Base-by-base conservation (phyloP, 1,140 invertebrate species). In the Lethrus apterus region DNA sequence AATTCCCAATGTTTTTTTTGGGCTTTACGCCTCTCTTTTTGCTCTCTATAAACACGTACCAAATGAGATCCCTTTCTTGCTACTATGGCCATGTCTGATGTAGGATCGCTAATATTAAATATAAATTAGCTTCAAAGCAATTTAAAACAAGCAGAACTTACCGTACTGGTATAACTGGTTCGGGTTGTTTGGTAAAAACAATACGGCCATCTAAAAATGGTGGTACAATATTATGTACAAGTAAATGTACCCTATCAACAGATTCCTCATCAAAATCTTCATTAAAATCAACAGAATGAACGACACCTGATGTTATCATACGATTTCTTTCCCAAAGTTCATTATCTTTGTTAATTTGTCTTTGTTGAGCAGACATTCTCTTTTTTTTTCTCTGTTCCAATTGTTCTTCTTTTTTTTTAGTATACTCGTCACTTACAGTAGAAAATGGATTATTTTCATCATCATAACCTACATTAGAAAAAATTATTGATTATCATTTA, bases 1-100 rank as follows among this genome's bases (percentile, higher is more conserved):
- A 99, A 67, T 68, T 99, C 93, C 94, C 95, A 99, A 65, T 99
- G 93, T 67, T 99, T 99, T 64, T 96, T 95, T 60, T 98, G 95
- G 0, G 94, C 93, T 68, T 93, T 94, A 31, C 83, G 80, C 18
- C 93, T 72, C 66, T 99, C 97, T 62, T 98, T 97, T 64, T 98
- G 91, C 65, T 99, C 96, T 34, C 97, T 76, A 64, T 86, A 93
- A 0, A 81, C 80, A 43, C 91, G 76, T 0, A 99, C 97, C 14
- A 93, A 69, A 1, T 83, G 79, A 3, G 90, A 93, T 4, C 96
- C 97, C 73, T 99, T 99, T n/a, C 93, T 76, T 0, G 96, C 83
- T 40, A 96, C 85, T 26, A 97, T 71, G 0, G 97, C 97, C 93
- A 99, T 96, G 60, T 99, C 95, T 1, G 88, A 93, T 15, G 93